Percentiles rank a stretch among this genome's conserved stretches.
These are phyloP conservation scores for Thalassarche chlororhynchos DNA, from an alignment of 2,113 vertebrate species.

Conservation along the genomic window DNA sequence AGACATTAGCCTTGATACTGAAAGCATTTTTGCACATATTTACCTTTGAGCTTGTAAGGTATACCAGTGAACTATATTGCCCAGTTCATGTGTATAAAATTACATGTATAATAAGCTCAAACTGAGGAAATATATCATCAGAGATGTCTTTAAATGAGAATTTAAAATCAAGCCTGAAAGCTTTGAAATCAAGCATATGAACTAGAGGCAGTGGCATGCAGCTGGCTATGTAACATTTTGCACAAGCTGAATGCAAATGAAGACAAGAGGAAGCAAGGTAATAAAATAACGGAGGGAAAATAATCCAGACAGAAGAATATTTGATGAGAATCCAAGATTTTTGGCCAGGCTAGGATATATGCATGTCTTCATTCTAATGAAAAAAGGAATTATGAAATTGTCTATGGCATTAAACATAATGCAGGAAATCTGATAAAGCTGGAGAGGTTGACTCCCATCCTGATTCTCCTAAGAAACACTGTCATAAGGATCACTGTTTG, in stretches of 20 bases:
- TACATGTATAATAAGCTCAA: not conserved
- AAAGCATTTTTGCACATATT: not conserved
- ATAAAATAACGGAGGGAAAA: not conserved
- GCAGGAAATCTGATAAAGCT: not conserved
- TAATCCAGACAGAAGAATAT: not conserved
- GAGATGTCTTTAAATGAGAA: not conserved
- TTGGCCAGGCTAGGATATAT: not conserved
- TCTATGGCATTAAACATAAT: not conserved
- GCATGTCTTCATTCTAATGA: slow-evolving; percentile 11
- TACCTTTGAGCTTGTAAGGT: not conserved
- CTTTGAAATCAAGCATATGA: not conserved
- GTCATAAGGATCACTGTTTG: not conserved
- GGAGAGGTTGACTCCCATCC: not conserved
- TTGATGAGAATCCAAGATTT: slow-evolving; percentile 2
- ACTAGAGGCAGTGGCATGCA: not conserved
- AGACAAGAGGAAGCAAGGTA: not conserved
- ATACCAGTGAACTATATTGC: not conserved
- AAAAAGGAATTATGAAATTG: not conserved
- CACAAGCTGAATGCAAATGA: not conserved
- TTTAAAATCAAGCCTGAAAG: not conserved
- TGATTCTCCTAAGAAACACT: not conserved
- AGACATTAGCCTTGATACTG: not conserved
- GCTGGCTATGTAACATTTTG: not conserved
- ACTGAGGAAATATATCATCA: not conserved
- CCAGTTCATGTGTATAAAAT: not conserved